Percentiles rank a stretch among this genome's conserved stretches.
Conservation (phyloP, 1,140 invertebrate species). For the Berghia stephanieae region DNA sequence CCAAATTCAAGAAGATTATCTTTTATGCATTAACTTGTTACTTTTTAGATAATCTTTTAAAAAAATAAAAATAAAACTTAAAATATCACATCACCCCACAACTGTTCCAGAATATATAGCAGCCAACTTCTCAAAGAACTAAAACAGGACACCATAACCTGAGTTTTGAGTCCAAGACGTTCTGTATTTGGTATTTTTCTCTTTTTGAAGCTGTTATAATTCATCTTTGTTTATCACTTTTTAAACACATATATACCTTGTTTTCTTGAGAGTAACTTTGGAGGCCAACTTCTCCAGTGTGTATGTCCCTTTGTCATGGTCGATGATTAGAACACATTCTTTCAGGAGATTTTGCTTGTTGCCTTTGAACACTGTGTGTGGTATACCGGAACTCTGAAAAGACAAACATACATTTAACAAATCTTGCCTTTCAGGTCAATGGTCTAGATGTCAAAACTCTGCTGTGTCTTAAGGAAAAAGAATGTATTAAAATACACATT, state of each 20-base stretch:
- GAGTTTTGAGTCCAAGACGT: too few species aligned
- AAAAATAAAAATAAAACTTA: not conserved
- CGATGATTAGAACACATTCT: slow-evolving; percentile 95
- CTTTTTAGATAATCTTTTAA: not conserved
- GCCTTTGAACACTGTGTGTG: slow-evolving; percentile 93
- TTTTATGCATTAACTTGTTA: not conserved
- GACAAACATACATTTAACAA: too few species aligned
- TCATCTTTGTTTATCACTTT: not conserved
- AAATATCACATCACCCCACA: not conserved
- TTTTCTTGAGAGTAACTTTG: slow-evolving; percentile 95
- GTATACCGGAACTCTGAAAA: slow-evolving; percentile 82
- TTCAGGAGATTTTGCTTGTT: slow-evolving; percentile 82
- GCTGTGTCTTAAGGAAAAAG: too few species aligned
- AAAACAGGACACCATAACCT: too few species aligned
- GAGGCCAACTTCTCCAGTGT: slow-evolving; percentile 89
- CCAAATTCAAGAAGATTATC: too few species aligned
- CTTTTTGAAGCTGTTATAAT: not conserved
- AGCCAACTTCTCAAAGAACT: too few species aligned
- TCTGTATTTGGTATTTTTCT: not conserved
- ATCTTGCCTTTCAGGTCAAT: too few species aligned
- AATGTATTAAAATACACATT: too few species aligned
- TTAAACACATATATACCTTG: slow-evolving; percentile 73
- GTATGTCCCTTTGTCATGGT: slow-evolving; percentile 89
- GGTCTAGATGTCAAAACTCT: too few species aligned
- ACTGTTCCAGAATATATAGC: too few species aligned